Conservation (phyloP, 1,140 invertebrate species). For the Drosophila biarmipes region DNA sequence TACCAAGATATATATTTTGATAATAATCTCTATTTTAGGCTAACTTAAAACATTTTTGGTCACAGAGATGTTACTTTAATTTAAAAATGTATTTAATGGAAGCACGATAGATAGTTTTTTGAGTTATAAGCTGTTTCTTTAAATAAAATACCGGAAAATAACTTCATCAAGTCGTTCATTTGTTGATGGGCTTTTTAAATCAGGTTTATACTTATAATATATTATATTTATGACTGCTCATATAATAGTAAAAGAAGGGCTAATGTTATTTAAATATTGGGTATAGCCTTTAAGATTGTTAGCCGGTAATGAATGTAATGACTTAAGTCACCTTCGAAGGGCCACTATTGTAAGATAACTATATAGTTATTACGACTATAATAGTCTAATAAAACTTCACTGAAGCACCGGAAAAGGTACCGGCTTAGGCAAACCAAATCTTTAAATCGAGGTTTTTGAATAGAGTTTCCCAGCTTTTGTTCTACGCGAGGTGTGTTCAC, state of each 20-base stretch:
- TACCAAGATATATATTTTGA: too few species aligned
- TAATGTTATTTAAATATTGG: too few species aligned
- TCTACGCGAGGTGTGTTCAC: conserved; percentile 25
- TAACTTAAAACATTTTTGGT: too few species aligned
- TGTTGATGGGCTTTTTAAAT: not conserved
- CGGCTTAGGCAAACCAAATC: not conserved
- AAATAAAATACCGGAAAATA: not conserved
- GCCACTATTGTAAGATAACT: not conserved
- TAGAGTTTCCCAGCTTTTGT: conserved; percentile 28
- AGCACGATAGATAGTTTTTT: not conserved
- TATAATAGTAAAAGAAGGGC: too few species aligned
- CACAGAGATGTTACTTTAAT: too few species aligned
- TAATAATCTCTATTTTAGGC: too few species aligned
- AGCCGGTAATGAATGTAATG: too few species aligned
- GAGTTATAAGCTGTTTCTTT: not conserved
- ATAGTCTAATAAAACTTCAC: not conserved
- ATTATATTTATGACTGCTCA: too few species aligned
- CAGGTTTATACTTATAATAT: too few species aligned
- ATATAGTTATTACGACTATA: not conserved
- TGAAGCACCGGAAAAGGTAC: conserved; percentile 20
- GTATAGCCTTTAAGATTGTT: too few species aligned
- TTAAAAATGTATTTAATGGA: too few species aligned
- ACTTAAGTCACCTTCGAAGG: not conserved
- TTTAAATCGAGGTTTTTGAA: conserved; percentile 1
- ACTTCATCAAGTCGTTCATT: not conserved